Evolutionary conservation across 2,888 invertebrate genomes (phyloP), one percentile per base, ranked within the genome.

Genomic region (Agrilus mali): DNA sequence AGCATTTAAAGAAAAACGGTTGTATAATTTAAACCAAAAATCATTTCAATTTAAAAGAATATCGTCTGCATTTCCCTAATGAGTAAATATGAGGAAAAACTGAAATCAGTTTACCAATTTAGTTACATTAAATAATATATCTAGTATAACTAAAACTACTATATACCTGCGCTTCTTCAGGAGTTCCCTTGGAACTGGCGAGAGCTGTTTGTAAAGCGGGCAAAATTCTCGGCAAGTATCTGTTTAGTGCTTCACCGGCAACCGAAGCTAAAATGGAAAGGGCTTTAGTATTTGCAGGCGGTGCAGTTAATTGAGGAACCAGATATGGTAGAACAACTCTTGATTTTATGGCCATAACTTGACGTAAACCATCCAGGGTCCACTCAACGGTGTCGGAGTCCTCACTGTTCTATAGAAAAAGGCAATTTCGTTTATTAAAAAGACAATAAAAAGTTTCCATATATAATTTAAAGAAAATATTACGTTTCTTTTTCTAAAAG

Each of bases 331-430:
- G 71, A 43, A 97, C 95, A 0, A 93, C 94, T 53, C 89, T 77
- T 1, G 94, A 92, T 70, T 96, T 97, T 45, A 96, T 88, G 12
- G 89, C 84, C 92, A 98, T 94, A 34, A 98, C 89, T 75, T 96
- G 95, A 45, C 90, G 80, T 53, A 98, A 73, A 15, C 97, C 98
- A 64, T 98, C 97, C 50, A 98, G 73, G 8, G 95, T 88, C 60
- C 86, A 85, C 60, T 95, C 95, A 0, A 89, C 89, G 41, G 82
- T 69, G 16, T 75, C 77, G 1, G 80, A 75, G 69, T 94, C 83
- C 1, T 84, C 80, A 61, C 88, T 78, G 54, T 85, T 83, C 75
- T 77, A 58, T 27, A 10, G 10, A 41, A 61, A 56, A 39, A 59
- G 55, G 33, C 43, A 17, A n/a, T n/a, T n/a, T n/a, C n/a, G n/a